phyloP scores from a whole-genome alignment of 2,888 invertebrate genomes.

The Lycia hirtaria region DNA sequence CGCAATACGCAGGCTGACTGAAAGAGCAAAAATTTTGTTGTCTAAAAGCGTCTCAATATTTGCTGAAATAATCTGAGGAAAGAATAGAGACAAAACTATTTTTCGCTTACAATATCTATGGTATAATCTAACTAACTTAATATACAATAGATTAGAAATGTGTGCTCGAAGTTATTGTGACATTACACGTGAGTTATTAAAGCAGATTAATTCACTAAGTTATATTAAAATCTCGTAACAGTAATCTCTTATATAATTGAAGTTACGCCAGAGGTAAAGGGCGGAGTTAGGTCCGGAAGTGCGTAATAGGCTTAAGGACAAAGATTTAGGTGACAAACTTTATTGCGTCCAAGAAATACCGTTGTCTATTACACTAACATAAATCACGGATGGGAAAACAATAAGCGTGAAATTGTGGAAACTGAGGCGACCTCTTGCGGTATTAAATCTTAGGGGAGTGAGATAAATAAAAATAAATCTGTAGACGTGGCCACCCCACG shows the following conservation, averaged over 20 bases:
- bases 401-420: constrained; percentile 86
- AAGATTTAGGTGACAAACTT: constrained; percentile 85
- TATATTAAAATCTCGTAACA: constrained; percentile 4
- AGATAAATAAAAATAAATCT: constrained; percentile 85
- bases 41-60: no score
- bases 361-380: constrained; percentile 80
- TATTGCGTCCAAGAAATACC: constrained; percentile 82
- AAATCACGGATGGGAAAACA: constrained; percentile 86
- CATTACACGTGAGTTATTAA: background rate
- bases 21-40: no score
- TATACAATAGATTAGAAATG: background rate
- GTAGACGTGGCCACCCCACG: constrained; percentile 62
- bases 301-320: constrained; percentile 78
- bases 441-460: constrained; percentile 84
- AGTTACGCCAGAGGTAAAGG: constrained; percentile 27
- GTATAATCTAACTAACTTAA: no score
- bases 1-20: no score
- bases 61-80: no score
- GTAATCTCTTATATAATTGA: constrained; percentile 32
- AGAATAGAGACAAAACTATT: background rate
- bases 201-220: background rate
- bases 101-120: no score
- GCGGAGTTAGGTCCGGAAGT: constrained; percentile 43
- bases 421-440: constrained; percentile 78
- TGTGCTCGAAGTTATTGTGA: background rate